phyloP scores from a whole-genome alignment of 2,888 invertebrate species.

The Lordiphosa andalusiaca region DNA sequence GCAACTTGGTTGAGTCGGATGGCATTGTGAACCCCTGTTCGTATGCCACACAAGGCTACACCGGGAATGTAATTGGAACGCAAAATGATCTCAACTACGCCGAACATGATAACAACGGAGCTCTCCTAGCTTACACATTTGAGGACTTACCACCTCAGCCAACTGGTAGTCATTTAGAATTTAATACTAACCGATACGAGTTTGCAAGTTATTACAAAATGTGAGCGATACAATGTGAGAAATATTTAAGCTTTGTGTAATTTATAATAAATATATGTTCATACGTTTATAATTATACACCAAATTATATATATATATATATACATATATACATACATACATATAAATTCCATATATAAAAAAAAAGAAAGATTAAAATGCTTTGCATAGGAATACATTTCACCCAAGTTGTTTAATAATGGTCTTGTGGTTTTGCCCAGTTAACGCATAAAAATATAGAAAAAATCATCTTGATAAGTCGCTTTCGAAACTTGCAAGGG shows the following conservation, averaged over 20 bases:
- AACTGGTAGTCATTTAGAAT: constrained; percentile 77
- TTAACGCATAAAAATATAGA: no score
- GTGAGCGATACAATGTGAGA: constrained; percentile 63
- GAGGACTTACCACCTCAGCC: constrained; percentile 75
- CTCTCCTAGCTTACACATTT: constrained; percentile 68
- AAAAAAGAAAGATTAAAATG: constrained; percentile 53
- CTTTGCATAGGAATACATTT: constrained; percentile 51
- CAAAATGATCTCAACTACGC: constrained; percentile 74
- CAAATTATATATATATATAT: constrained; percentile 61
- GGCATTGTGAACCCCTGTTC: constrained; percentile 47
- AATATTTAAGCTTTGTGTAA: constrained; percentile 68
- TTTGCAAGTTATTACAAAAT: constrained; percentile 68
- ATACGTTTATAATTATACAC: constrained; percentile 47
- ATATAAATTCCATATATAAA: constrained; percentile 63
- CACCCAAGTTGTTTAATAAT: constrained; percentile 9
- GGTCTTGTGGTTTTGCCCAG: neutral
- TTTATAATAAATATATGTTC: constrained; percentile 60
- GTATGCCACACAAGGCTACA: constrained; percentile 53
- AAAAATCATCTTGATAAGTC: no score
- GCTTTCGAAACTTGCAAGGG: no score
- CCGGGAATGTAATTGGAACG: constrained; percentile 54
- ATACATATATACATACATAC: constrained; percentile 39
- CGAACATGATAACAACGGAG: constrained; percentile 70
- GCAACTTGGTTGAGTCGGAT: constrained; percentile 54
- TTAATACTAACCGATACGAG: constrained; percentile 73